Evolutionary conservation across 2,888 invertebrate genomes (phyloP).

Genomic region (Nephrotoma flavescens): DNA sequence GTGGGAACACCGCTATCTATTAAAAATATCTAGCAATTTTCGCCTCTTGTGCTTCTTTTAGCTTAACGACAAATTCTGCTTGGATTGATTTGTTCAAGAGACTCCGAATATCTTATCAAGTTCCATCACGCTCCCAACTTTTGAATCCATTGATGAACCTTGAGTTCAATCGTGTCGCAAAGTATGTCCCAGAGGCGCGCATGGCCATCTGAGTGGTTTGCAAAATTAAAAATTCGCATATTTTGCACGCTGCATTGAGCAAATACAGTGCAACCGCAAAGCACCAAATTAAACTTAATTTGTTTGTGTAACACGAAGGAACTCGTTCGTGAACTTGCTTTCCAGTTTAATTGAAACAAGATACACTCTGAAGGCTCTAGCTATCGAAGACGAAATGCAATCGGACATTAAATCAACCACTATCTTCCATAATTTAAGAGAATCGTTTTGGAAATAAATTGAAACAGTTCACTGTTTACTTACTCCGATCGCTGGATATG

Average conservation of each 20-base stretch:
- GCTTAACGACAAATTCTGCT: background rate
- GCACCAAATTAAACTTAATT: background rate
- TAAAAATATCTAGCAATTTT: background rate
- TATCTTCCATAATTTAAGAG: too few relatives aligned
- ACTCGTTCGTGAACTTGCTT: background rate
- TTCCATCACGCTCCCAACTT: background rate
- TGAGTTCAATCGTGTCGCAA: too few relatives aligned
- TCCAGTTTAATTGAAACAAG: background rate
- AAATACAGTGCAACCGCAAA: background rate
- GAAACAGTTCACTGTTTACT: too few relatives aligned
- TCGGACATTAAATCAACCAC: too few relatives aligned
- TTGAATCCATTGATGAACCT: too few relatives aligned
- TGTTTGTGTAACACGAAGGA: background rate
- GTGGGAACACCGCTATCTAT: too few relatives aligned
- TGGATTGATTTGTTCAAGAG: background rate
- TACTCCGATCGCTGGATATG: too few relatives aligned
- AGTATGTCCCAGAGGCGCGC: too few relatives aligned
- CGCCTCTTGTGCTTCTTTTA: background rate
- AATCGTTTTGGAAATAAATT: too few relatives aligned
- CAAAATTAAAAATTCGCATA: too few relatives aligned
- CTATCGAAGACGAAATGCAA: background rate
- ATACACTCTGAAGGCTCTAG: background rate
- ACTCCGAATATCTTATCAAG: background rate
- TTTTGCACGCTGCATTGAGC: background rate
- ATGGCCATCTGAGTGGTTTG: too few relatives aligned